Base-by-base conservation (phyloP, 2,888 invertebrate species). In the Pycnomerus fuliginosus region DNA sequence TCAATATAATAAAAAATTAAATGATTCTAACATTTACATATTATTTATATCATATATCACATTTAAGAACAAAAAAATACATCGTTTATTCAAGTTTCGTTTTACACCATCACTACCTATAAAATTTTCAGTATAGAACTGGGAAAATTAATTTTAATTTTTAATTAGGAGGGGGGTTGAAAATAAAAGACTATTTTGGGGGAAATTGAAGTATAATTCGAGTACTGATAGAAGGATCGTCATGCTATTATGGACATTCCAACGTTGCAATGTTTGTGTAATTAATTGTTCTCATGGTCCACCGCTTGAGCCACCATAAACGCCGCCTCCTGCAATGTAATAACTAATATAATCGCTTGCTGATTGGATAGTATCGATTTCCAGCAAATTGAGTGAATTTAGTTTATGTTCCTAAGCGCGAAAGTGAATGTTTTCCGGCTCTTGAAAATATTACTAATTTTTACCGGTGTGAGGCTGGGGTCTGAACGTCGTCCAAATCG, bases 401-500 rank as follows among this genome's bases (percentile, higher is more conserved):
- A n/a, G n/a, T n/a, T n/a, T n/a, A n/a, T n/a, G n/a, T 20, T 20
- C 8, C 8, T 8, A 20, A 8, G 20, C 20, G 27, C 10, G n/a
- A n/a, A n/a, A n/a, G n/a, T n/a, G n/a, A n/a, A n/a, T n/a, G n/a
- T n/a, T n/a, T n/a, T n/a, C n/a, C 10, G 4, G 10, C 10, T n/a
- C 10, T 25, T 25, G 10, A 25, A 10, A n/a, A 10, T n/a, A n/a
- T 25, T 10, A 25, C 7, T 4, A 5, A 16, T 29, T 52, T 62
- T 61, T 62, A 71, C 71, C n/a, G 78, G 76, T 13, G 78, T 73
- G 73, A 84, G 77, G 47, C 80, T 79, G 8, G 85, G 83, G 70
- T 86, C 86, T 16, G 85, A 84, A 50, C 87, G 80, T 53, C 86
- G 80, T 24, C 88, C 88, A 63, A 88, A 89, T 50, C 88, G 80